A percentile compares a stretch with the other conserved stretches of the same genome.
Evolutionary conservation across 1,140 invertebrate genomes (phyloP).

Genomic region (Heliconius congener): DNA sequence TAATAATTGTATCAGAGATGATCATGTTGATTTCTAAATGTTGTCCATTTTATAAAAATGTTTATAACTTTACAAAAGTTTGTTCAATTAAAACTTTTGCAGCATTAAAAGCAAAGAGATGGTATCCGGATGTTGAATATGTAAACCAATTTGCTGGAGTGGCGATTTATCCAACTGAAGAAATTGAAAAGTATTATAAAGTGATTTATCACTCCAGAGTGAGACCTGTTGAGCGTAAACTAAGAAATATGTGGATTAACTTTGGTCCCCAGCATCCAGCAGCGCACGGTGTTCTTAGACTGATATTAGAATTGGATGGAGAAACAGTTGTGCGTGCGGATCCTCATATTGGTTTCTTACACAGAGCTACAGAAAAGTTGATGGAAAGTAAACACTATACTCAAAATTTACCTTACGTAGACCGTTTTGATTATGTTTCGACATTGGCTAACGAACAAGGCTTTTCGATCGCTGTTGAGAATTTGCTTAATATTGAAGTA

Average conservation of each 20-base stretch:
- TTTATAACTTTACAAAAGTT: not conserved
- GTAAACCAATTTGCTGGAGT: conserved; percentile 82
- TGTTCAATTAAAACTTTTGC: not conserved
- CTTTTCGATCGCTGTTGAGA: conserved; percentile 97
- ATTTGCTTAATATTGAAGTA: conserved; percentile 97
- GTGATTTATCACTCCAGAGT: conserved; percentile 56
- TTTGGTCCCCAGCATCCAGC: conserved; percentile 99
- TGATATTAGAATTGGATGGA: conserved; percentile 96
- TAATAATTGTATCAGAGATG: not conserved
- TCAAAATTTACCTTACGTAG: conserved; percentile 98
- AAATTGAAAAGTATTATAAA: conserved; percentile 60
- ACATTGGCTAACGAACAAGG: conserved; percentile 99
- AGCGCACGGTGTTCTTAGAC: conserved; percentile 98
- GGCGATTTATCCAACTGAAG: conserved; percentile 81
- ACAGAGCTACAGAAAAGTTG: conserved; percentile 98
- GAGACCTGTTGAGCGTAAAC: conserved; percentile 83
- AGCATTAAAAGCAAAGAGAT: conserved; percentile 54
- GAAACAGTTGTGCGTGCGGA: conserved; percentile 94
- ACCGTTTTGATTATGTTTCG: conserved; percentile 98
- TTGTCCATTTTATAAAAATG: not conserved
- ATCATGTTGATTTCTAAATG: not conserved
- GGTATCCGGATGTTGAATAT: conserved; percentile 80
- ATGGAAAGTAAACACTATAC: conserved; percentile 99
- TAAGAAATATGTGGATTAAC: conserved; percentile 94
- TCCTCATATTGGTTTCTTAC: conserved; percentile 98